Percentiles rank a stretch among this genome's conserved stretches.
These are phyloP conservation scores for Sinhomidia bicolor DNA, from an alignment of 2,888 invertebrate species.

Conservation along the genomic window DNA sequence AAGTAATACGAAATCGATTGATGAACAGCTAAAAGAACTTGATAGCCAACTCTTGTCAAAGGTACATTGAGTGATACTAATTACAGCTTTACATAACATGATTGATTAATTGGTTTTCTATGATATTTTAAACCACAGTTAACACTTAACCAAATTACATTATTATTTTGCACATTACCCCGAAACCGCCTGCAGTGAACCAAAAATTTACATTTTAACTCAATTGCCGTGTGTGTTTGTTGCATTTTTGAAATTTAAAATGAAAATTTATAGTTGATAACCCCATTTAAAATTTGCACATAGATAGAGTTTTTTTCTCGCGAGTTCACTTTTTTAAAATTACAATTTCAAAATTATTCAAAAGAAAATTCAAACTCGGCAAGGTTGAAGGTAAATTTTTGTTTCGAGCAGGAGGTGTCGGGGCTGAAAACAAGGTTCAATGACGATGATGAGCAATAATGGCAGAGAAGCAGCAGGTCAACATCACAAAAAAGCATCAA, in stretches of 20 bases:
- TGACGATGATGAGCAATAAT: conserved; percentile 52
- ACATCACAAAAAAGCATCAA: conserved; percentile 70
- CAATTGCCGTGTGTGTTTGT: conserved; percentile 65
- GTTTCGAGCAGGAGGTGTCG: conserved; percentile 78
- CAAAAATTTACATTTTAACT: conserved; percentile 63
- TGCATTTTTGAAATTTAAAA: conserved; percentile 6
- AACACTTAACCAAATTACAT: neutral
- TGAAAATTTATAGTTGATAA: neutral
- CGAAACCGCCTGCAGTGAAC: conserved; percentile 39
- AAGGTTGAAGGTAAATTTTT: conserved; percentile 68
- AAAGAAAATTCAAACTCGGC: conserved; percentile 36
- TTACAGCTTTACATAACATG: too few relatives aligned
- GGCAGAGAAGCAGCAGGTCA: conserved; percentile 32
- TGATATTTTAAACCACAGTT: neutral
- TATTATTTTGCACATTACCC: conserved; percentile 24
- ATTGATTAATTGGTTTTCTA: too few relatives aligned
- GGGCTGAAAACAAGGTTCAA: conserved; percentile 83
- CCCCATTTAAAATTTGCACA: neutral
- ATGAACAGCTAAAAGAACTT: conserved; percentile 91
- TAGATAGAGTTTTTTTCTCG: neutral
- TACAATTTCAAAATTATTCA: neutral
- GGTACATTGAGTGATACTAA: conserved; percentile 82
- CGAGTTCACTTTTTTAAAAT: too few relatives aligned
- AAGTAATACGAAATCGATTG: conserved; percentile 83
- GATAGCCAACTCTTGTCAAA: conserved; percentile 89